phyloP scores from a whole-genome alignment of 2,113 vertebrate genomes.

The Vidua macroura region DNA sequence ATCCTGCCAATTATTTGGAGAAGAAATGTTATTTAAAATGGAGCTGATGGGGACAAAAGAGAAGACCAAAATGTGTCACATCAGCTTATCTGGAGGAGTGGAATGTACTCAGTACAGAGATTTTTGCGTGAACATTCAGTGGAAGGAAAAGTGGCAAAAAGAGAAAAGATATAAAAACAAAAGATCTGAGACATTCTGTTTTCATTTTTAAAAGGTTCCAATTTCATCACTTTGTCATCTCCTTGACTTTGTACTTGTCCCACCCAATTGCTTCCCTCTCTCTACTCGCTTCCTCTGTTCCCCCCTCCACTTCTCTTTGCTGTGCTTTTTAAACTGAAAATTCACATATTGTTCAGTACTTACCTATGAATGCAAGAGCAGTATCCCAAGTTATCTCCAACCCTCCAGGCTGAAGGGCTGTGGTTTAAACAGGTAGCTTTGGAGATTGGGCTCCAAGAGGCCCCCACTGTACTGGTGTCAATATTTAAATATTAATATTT shows the following conservation, averaged over 20 bases:
- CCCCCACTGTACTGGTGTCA: not conserved
- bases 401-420: not conserved
- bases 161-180: not conserved
- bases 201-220: not conserved
- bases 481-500: constrained; percentile 14
- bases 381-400: not conserved
- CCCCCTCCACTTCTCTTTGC: not conserved
- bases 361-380: not conserved
- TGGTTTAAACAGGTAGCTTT: not conserved
- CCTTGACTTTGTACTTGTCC: not conserved
- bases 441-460: not conserved
- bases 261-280: not conserved
- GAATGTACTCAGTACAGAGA: not conserved
- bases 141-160: not conserved
- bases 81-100: not conserved
- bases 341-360: not conserved
- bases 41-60: not conserved
- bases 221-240: not conserved
- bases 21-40: not conserved
- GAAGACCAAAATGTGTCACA: not conserved
- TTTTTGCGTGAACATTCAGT: not conserved
- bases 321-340: not conserved
- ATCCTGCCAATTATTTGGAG: not conserved
- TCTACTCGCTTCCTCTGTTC: accelerated
- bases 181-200: not conserved